Conservation (phyloP, 2,797 vertebrate species). For the Xiphorhynchus erythropygius region DNA sequence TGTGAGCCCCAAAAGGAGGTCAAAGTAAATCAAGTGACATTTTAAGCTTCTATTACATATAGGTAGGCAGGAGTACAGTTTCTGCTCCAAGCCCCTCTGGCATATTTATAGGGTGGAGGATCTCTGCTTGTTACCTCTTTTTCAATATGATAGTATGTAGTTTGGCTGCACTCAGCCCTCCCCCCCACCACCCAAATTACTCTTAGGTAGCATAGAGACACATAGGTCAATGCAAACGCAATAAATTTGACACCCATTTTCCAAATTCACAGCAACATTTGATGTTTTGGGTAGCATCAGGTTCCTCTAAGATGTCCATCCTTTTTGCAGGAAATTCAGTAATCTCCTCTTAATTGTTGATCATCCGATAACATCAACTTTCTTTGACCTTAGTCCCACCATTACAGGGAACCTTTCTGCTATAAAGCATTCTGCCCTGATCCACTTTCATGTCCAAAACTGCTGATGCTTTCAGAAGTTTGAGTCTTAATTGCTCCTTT, state of each 20-base stretch:
- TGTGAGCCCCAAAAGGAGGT: background rate
- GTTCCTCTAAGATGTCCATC: background rate
- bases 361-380: background rate
- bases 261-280: background rate
- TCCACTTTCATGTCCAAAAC: background rate
- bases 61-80: slow-evolving; percentile 8
- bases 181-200: background rate
- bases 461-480: background rate
- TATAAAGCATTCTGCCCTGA: background rate
- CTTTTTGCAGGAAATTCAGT: background rate
- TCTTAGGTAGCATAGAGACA: background rate
- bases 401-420: background rate
- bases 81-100: background rate
- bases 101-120: slow-evolving; percentile 8
- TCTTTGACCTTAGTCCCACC: background rate
- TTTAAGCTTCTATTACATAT: slow-evolving; percentile 31
- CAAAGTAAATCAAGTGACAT: slow-evolving; percentile 31
- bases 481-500: background rate
- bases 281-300: background rate
- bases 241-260: background rate
- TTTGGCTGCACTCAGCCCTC: background rate
- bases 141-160: slow-evolving; percentile 1
- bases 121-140: slow-evolving; percentile 2
- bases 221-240: background rate
- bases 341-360: background rate